Evolutionary conservation across 64 coral and sea anemone genomes (phyloP), one percentile per base, ranked within the genome.

Genomic region (Cladopsammia gracilis): DNA sequence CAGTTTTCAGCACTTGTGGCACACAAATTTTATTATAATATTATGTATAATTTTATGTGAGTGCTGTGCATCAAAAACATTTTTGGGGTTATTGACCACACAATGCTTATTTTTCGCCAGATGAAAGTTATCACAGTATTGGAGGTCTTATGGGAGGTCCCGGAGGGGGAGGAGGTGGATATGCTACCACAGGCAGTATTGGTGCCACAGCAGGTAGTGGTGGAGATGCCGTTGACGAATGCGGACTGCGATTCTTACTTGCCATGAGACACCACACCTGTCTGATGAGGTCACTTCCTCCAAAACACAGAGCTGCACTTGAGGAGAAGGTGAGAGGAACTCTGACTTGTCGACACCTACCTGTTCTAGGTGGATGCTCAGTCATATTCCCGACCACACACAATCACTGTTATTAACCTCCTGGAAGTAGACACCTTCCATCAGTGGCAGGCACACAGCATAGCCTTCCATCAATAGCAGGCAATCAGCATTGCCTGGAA

Each of bases 191-290:
- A 62, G 98, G 98, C 83, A 99, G 98, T 66, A 89, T 99, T 85
- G 98, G 98, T 77, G 98, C 98, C 60, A 96, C 98, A 77, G 98
- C 79, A 65, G 98, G 98, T 81, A 99, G 98, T 92, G 98, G 98
- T 71, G 98, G 98, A 23, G 98, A 99, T 94, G 98, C 93, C 83
- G 98, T 99, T 64, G 98, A 99, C 69, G 98, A 99, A 49, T 99
- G 98, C 96, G 98, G 94, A 84, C 83, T 99, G 48, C 83, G 94
- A 19, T 99, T 99, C 64, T 85, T 99, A 51, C 86, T 99, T 71
- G 98, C 98, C 7, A 96, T 99, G 98, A 79, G 98, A 42, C 98
- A 99, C 80, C 92, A 99, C 69, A 99, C 98, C 11, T 99, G 98
- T 93, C 86, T 99, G 46, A 91, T 99, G 88, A 88, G 98, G 56